Percentiles rank a stretch among this genome's conserved stretches.
Conservation (phyloP, 2,113 vertebrate genomes). For the Bostrychus sinensis region DNA sequence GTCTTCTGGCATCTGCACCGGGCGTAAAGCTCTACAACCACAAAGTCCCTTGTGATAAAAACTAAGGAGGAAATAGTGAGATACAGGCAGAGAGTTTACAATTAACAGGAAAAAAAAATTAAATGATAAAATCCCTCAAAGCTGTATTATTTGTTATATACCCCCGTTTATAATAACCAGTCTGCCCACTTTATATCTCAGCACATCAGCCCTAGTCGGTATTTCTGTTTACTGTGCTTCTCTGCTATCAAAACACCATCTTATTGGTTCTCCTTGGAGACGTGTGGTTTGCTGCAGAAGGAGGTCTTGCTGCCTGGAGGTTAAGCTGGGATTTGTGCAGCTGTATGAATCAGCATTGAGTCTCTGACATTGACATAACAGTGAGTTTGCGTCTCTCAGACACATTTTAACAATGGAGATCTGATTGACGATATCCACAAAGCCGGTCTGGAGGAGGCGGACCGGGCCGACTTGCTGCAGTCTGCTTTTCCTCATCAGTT, state of each 20-base stretch:
- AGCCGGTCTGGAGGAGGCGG: conserved; percentile 51
- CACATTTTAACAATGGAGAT: conserved; percentile 79
- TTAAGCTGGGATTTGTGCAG: conserved; percentile 76
- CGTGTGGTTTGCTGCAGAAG: conserved; percentile 46
- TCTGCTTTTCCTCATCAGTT: conserved; percentile 64
- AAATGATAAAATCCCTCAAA: conserved; percentile 1
- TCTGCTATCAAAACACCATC: conserved; percentile 49
- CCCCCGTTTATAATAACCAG: not conserved
- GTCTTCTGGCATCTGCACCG: too few relatives aligned
- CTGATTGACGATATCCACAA: conserved; percentile 73
- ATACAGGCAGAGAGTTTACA: too few relatives aligned
- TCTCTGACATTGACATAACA: conserved; percentile 77
- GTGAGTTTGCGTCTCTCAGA: conserved; percentile 68
- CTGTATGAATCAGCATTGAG: conserved; percentile 78
- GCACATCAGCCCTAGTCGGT: not conserved
- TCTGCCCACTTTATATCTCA: conserved; percentile 11
- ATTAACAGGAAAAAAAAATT: conserved; percentile 1
- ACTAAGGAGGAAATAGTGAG: too few relatives aligned
- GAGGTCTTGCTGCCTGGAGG: conserved; percentile 53
- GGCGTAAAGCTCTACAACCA: too few relatives aligned
- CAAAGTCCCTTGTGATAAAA: too few relatives aligned
- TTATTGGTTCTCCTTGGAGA: conserved; percentile 35
- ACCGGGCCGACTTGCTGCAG: conserved; percentile 56
- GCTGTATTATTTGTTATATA: not conserved
- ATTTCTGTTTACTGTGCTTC: conserved; percentile 14